Base-by-base conservation (phyloP, 1,140 invertebrate species). In the Manduca sexta region DNA sequence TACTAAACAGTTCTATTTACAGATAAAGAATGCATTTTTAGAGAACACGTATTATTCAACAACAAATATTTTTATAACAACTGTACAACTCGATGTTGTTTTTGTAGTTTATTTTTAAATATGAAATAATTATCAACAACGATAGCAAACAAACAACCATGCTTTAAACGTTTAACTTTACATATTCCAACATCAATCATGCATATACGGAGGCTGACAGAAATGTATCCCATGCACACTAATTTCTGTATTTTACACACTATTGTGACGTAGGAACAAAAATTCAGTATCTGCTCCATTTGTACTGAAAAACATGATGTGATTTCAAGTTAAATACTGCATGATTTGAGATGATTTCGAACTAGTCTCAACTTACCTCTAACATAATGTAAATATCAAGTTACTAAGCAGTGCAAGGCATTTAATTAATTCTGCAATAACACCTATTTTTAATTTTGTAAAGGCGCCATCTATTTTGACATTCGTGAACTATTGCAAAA, bases 401-500 rank as follows among this genome's bases (percentile, higher is more conserved):
- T 40, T 17, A 18, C 38, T 11, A 56, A 55, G 60, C 60, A 62
- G 60, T 64, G 63, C 59, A 57, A 63, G 53, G 57, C 60, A 38
- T 40, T 40, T 38, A 18, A 16, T 10, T 40, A 18, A 15, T 13
- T 13, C 13, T 4, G 13, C 13, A 13, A 15, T 6, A 18, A 18
- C 18, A 18, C 15, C 0, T 18, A 40, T 40, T 16, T 12, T 12
- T 35, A 35, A 35, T n/a, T 13, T 5, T 35, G 2, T 34, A 35
- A 35, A 35, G 59, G 56, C 67, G 69, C 70, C 69, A 79, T 74
- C 75, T 79, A 67, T 76, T 45, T 53, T 45, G 49, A 51, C 44
- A 60, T 61, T 45, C 45, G 49, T 57, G 51, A 66, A 61, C 51
- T 57, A 60, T 47, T 42, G 50, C 74, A 84, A 45, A 66, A 84